Evolutionary conservation across 2,113 vertebrate genomes (phyloP), one percentile per base, ranked within the genome.

Genomic region (Patagioenas fasciata): DNA sequence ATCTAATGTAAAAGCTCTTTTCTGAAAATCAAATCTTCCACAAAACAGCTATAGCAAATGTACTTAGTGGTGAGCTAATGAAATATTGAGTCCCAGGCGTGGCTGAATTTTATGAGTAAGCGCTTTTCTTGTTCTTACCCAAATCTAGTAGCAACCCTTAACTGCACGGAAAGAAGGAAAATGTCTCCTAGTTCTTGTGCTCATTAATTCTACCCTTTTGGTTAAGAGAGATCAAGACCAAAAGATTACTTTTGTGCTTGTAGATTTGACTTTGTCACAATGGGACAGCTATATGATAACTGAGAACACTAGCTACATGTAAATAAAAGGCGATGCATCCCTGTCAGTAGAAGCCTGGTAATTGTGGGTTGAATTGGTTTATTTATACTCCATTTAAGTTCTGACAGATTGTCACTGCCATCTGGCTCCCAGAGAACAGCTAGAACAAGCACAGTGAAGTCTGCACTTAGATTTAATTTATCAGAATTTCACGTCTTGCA

Each of bases 331-430:
- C 1, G 0, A 21, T 44, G 48, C 85, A 48, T 58, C 29, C 42
- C 67, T 94, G 47, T 77, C 88, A 84, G 72, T 54, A 86, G 85
- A 83, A 93, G 64, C 62, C 62, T 92, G 69, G 58, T 93, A 81
- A 84, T 95, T 86, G 80, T 94, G 89, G 15, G 34, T 83, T 94
- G 88, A 90, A 89, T 88, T 96, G 70, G 69, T 93, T 93, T 92
- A 73, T 96, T 94, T 92, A 84, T 91, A 89, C 34, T 84, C 16
- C 42, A 34, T 83, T 93, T 91, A 85, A 88, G 47, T 94, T 96
- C 80, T 91, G 81, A 75, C 89, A 93, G 81, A 80, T 96, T 95
- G 78, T 83, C 70, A 42, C 42, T 83, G 85, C 94, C 94, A 94
- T 96, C 93, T 95, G 94, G 67, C 79, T 96, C 71, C 58, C 81